Conservation (phyloP, 2,888 invertebrate species). For the Brachylomia viminalis region DNA sequence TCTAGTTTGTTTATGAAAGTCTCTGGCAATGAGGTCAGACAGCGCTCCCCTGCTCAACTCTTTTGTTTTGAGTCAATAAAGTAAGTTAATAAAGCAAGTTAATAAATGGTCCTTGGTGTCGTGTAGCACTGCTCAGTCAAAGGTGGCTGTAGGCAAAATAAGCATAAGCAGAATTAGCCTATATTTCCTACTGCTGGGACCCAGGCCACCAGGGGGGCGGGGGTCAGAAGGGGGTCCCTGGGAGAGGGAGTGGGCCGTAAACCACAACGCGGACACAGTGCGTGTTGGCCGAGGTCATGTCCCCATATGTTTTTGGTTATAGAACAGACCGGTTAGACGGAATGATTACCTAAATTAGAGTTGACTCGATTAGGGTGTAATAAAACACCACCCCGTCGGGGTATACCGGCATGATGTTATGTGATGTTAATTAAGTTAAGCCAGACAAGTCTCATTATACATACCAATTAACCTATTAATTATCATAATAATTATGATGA, state of each 20-base stretch:
- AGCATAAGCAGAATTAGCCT: neutral
- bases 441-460: neutral
- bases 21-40: neutral
- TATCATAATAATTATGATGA: too few species aligned
- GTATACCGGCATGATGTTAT: neutral
- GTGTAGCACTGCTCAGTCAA: neutral
- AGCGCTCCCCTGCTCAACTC: neutral
- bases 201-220: too few species aligned
- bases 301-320: too few species aligned
- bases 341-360: too few species aligned
- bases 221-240: neutral
- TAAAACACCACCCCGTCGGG: neutral
- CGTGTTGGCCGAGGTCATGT: too few species aligned
- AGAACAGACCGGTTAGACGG: neutral
- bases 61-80: neutral
- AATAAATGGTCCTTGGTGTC: neutral
- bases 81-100: neutral
- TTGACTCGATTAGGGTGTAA: neutral
- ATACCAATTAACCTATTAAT: slow-evolving; percentile 1
- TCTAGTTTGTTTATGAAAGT: slow-evolving; percentile 1
- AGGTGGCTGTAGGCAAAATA: neutral
- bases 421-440: slow-evolving; percentile 3
- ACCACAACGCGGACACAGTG: too few species aligned
- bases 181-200: neutral
- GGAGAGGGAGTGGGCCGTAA: too few species aligned